These are phyloP conservation scores for Euthynnus affinis DNA, from an alignment of 2,797 vertebrate genomes.

Conservation along the genomic window DNA sequence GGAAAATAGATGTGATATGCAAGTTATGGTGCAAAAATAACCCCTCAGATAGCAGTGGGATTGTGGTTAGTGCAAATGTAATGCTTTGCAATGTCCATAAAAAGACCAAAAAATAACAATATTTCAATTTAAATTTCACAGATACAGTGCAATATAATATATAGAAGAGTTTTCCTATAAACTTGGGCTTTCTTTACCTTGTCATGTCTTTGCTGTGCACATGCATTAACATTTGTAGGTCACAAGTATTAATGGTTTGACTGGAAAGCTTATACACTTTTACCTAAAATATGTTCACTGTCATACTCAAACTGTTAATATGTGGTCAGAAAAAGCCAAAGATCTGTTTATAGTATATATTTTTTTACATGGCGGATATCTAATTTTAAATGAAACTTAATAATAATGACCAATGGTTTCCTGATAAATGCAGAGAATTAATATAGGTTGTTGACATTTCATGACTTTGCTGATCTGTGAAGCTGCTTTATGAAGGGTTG, in stretches of 20 bases:
- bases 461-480: constrained; percentile 24
- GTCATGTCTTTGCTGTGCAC: neutral
- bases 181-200: neutral
- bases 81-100: no score
- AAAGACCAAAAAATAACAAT: no score
- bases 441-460: constrained; percentile 26
- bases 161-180: neutral
- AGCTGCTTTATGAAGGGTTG: constrained; percentile 46
- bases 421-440: constrained; percentile 1
- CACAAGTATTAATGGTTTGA: no score
- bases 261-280: neutral
- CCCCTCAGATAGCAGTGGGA: no score
- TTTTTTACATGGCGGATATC: neutral
- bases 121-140: no score
- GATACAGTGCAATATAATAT: no score
- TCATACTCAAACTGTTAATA: neutral
- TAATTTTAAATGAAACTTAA: neutral
- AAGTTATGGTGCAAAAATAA: no score
- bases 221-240: no score
- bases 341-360: neutral
- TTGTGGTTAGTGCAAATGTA: no score
- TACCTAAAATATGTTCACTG: neutral
- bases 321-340: neutral
- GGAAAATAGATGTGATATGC: no score
- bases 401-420: no score